Evolutionary conservation across 2,113 vertebrate species (phyloP).

Genomic region (Charina bottae): DNA sequence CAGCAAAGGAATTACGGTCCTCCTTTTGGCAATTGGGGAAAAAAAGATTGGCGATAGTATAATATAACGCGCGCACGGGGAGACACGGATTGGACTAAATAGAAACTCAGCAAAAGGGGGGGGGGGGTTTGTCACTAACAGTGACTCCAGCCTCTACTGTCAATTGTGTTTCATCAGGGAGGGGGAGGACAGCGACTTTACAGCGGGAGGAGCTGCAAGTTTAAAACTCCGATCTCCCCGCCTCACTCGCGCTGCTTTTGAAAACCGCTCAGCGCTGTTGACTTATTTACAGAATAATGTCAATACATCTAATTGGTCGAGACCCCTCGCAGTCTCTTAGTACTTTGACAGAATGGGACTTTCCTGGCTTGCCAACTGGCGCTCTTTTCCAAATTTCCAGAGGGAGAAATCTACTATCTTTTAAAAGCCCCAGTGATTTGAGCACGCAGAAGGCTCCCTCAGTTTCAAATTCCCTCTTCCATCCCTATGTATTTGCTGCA

Average conservation of each 20-base stretch:
- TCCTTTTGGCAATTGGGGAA: constrained; percentile 22
- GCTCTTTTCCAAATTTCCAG: constrained; percentile 82
- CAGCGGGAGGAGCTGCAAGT: not conserved
- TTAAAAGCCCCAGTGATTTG: constrained; percentile 74
- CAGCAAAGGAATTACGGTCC: constrained; percentile 38
- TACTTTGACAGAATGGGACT: constrained; percentile 79
- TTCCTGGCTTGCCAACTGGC: constrained; percentile 80
- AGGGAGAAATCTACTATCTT: constrained; percentile 78
- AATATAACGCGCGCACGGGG: not conserved
- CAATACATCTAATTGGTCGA: constrained; percentile 60
- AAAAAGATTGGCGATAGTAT: not conserved
- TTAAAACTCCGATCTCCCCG: not conserved
- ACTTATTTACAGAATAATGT: constrained; percentile 63
- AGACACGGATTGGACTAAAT: not conserved
- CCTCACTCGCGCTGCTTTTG: not conserved
- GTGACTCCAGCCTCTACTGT: not conserved
- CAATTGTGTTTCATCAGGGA: not conserved
- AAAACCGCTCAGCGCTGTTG: constrained; percentile 41
- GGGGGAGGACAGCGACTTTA: not conserved
- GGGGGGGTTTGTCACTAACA: not conserved
- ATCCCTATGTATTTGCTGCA: not conserved
- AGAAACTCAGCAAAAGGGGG: not conserved
- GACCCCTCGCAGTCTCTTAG: constrained; percentile 71
- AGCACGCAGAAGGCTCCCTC: constrained; percentile 65
- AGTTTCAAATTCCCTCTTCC: not conserved